A percentile compares a stretch with the other conserved stretches of the same genome.
Conservation (phyloP, 2,797 vertebrate genomes). For the Nannoperca obscura region DNA sequence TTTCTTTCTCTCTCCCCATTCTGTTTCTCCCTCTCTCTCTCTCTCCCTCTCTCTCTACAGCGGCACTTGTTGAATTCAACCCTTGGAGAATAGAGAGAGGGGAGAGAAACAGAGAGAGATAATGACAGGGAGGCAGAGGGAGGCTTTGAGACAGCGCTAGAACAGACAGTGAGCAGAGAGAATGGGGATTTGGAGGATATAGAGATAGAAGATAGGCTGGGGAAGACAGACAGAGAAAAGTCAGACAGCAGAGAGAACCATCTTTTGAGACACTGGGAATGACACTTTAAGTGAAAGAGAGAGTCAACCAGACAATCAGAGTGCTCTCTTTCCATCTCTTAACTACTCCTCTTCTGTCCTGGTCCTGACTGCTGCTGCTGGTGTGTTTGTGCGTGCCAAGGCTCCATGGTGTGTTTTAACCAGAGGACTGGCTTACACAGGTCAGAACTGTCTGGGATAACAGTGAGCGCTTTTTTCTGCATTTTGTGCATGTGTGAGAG, state of each 20-base stretch:
- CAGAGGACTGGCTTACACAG: conserved; percentile 75
- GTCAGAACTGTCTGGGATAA: conserved; percentile 76
- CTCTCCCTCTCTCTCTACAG: conserved; percentile 71
- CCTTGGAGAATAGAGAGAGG: conserved; percentile 76
- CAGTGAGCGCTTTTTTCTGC: conserved; percentile 57
- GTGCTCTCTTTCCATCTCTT: conserved; percentile 67
- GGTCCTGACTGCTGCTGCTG: conserved; percentile 55
- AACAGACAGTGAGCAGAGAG: conserved; percentile 72
- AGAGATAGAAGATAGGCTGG: conserved; percentile 64
- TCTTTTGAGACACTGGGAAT: conserved; percentile 66
- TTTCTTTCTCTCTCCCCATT: conserved; percentile 51
- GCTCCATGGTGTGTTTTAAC: conserved; percentile 68
- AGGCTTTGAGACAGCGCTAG: conserved; percentile 75
- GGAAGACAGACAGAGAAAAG: conserved; percentile 64
- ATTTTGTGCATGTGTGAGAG: conserved; percentile 54
- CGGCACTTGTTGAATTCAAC: conserved; percentile 87
- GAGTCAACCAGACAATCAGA: conserved; percentile 67
- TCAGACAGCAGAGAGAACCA: conserved; percentile 60
- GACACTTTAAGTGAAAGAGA: conserved; percentile 74
- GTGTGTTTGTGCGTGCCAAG: conserved; percentile 61
- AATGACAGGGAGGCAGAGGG: conserved; percentile 80
- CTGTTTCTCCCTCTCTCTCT: conserved; percentile 32
- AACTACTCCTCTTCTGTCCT: conserved; percentile 70
- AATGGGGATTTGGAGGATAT: conserved; percentile 76
- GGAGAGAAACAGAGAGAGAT: conserved; percentile 73